Evolutionary conservation across 37 sponge, comb jelly and placozoan genomes (phyloP), one percentile per base, ranked within the genome.

Genomic region (Crambe crambe): DNA sequence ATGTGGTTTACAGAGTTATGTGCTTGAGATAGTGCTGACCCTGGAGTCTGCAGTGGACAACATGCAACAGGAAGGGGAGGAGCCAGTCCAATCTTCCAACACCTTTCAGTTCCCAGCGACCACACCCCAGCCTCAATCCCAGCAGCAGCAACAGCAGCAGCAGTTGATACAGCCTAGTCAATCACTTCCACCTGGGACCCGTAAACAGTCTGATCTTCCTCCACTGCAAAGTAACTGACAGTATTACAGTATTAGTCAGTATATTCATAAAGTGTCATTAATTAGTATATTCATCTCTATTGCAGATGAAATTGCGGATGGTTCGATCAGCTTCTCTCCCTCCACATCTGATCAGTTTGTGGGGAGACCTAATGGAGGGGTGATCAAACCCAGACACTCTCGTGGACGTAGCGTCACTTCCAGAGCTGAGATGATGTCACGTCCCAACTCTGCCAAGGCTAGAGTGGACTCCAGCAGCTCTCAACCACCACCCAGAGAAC

Each of bases 1-100:
- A n/a, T n/a, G n/a, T n/a, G n/a, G 37, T 32, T 26, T 72, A 34
- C 70, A 93, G 91, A 93, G 88, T 78, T 96, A 96, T 76, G 90
- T 93, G 30, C 73, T 93, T 76, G 96, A 96, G 81, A 87, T 96
- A 18, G 35, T 93, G 39, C 91, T 96, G 30, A 93, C 96, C 12
- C 85, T 96, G 42, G 89, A 85, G 83, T 62, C 63, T 21, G 88
- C 91, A 21, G 81, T 96, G 51, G 88, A 83, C 58, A 65, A 89
- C 83, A 68, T 78, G 31, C 43, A 73, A 3, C 61, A 23, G 17
- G 80, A 76, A n/a, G 73, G 59, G 18, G 56, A 60, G 61, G 61
- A 60, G n/a, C 66, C 37, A 3, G 69, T 63, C 43, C 58, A 67
- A n/a, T 42, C 56, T 21, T 21, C 62, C 41, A 36, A 17, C 3